Base-by-base conservation (phyloP, 2,797 vertebrate species). In the Micrastur ruficollis region DNA sequence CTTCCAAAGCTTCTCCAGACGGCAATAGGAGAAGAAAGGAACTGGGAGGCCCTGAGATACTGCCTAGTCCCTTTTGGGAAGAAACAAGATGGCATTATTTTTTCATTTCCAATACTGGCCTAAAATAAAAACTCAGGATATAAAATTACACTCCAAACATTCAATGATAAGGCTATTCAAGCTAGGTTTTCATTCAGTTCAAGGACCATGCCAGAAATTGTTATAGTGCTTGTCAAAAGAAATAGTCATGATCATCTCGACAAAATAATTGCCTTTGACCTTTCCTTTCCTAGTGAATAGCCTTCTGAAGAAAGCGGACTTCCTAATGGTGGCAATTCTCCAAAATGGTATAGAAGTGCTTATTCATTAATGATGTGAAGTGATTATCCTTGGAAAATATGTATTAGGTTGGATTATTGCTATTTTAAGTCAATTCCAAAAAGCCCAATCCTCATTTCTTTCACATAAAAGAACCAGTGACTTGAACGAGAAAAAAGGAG, bases 231-330 rank as follows among this genome's bases (percentile, higher is more conserved):
- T 65, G 42, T 95, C 88, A 97, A 90, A 94, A 94, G 86, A 75
- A 92, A 89, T n/a, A 86, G 86, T 93, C 90, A 93, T 66, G 46
- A 52, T 66, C 19, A 4, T 86, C 93, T 86, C 81, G 76, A 73
- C 66, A 81, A 93, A 94, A 84, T 81, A 59, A 75, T 89, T 95
- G 63, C 81, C 86, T 89, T 86, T 96, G 96, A 90, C 87, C 84
- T 97, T 94, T 97, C 58, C 34, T 86, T 93, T 86, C 36, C 67
- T 46, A 63, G 26, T 81, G 81, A 96, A 86, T 42, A 68, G 62
- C 80, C 70, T 88, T 86, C 76, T 86, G 85, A 76, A 82, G 67
- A 84, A 90, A 71, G 42, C n/a, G 42, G 40, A 56, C 76, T 97
- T 97, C 83, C 83, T 95, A 46, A 27, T 36, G n/a, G 67, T 89